Base-by-base conservation (phyloP, 2,113 vertebrate genomes). In the Eclectus roratus region DNA sequence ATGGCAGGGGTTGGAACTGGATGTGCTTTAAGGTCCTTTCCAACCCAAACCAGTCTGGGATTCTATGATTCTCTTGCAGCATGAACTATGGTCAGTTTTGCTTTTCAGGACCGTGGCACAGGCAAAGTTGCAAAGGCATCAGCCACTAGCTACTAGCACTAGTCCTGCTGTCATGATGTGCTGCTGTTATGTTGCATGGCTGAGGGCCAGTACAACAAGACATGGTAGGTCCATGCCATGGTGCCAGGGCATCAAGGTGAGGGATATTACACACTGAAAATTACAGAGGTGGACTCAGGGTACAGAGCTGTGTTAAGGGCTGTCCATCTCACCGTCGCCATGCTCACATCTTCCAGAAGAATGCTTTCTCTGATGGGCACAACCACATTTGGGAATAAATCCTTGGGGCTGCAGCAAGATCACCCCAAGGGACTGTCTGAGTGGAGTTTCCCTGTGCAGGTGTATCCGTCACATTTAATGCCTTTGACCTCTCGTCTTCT, bases 161-260 rank as follows among this genome's bases (percentile, higher is more conserved):
- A 1, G 27, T 37, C 55, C 35, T 37, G 16, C n/a, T 25, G 52
- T 47, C 39, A 9, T 13, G n/a, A 11, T n/a, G 55, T 44, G 83
- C 43, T 27, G 11, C 47, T 44, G 63, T 43, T 43, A 8, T 0
- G 0, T 25, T n/a, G 27, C 10, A 5, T 27, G 37, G 43, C 49
- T 39, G 23, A 37, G 15, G 11, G 9, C 7, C 28, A 31, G 37
- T 13, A 63, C 64, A 50, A 28, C 14, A 49, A 44, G 49, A 44
- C 41, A 33, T 39, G 41, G 31, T 33, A 29, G 41, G 35, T 6
- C 33, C 35, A 2, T 31, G 52, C 29, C 39, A 6, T 33, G 27
- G 18, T 53, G 14, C 39, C n/a, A 88, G 20, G 16, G 7, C 31
- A 21, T 18, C 0, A 1, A 68, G 28, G 33, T 37, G 60, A 50